Conservation (phyloP, 1,140 invertebrate species). For the Araneus ventricosus region DNA sequence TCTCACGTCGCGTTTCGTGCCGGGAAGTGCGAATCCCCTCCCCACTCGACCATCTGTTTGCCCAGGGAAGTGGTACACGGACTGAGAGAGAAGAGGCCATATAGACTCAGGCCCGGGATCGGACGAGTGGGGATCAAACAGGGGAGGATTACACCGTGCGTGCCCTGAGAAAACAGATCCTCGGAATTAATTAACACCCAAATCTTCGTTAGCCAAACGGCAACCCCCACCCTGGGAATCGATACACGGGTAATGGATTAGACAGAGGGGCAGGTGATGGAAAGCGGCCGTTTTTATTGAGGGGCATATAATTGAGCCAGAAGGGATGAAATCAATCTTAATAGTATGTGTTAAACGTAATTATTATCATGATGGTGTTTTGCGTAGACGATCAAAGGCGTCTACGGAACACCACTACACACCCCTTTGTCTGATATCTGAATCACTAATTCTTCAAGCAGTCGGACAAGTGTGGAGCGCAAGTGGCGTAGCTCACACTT, state of each 20-base stretch:
- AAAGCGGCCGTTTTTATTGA: neutral
- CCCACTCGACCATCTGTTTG: constrained; percentile 55
- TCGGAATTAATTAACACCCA: constrained; percentile 16
- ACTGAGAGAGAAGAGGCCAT: neutral
- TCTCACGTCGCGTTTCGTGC: neutral
- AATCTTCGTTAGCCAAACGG: neutral
- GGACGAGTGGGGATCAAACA: constrained; percentile 48
- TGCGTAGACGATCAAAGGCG: no score
- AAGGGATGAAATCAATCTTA: neutral
- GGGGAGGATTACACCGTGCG: constrained; percentile 45
- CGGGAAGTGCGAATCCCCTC: neutral
- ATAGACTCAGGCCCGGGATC: neutral
- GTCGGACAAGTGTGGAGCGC: no score
- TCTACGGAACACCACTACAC: no score
- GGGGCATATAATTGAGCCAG: neutral
- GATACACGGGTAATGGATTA: neutral
- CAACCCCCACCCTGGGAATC: neutral
- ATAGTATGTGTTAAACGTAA: neutral
- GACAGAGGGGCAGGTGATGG: neutral
- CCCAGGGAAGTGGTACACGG: neutral
- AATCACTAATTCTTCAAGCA: no score
- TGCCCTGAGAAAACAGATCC: neutral
- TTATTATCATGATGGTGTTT: no score
- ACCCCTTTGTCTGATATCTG: no score
- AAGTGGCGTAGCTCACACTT: no score